Conservation (phyloP, 2,113 vertebrate species). For the Uropsilus gracilis region DNA sequence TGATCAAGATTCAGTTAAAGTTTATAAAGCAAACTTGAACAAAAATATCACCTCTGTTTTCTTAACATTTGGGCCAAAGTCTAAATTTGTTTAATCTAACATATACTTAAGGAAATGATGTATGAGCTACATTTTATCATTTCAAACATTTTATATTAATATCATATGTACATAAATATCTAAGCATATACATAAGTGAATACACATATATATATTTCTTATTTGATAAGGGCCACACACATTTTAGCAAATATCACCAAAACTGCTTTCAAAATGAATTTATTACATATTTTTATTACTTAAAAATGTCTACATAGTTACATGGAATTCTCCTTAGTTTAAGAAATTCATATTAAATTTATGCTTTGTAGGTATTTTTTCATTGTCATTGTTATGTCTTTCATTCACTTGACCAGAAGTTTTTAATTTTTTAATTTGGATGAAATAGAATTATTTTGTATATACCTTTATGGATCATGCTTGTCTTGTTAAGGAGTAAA, state of each 20-base stretch:
- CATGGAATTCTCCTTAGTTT: not conserved
- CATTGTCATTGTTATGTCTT: not conserved
- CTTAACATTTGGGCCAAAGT: not conserved
- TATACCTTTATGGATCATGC: not conserved
- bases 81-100: not conserved
- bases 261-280: not conserved
- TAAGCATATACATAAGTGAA: not conserved
- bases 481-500: not conserved
- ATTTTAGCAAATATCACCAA: not conserved
- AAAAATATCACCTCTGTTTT: not conserved
- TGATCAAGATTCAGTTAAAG: not conserved
- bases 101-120: not conserved
- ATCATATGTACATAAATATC: not conserved
- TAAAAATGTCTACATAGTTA: not conserved
- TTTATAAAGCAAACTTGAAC: not conserved
- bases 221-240: not conserved
- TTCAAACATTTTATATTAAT: not conserved
- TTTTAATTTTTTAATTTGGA: slow-evolving; percentile 5
- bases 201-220: not conserved
- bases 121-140: not conserved
- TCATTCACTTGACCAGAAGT: not conserved
- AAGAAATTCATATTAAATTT: not conserved
- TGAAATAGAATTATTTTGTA: not conserved
- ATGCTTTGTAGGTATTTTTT: not conserved
- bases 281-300: not conserved